Base-by-base conservation (phyloP, 2,797 vertebrate species). In the Coranthus polyacanthus region DNA sequence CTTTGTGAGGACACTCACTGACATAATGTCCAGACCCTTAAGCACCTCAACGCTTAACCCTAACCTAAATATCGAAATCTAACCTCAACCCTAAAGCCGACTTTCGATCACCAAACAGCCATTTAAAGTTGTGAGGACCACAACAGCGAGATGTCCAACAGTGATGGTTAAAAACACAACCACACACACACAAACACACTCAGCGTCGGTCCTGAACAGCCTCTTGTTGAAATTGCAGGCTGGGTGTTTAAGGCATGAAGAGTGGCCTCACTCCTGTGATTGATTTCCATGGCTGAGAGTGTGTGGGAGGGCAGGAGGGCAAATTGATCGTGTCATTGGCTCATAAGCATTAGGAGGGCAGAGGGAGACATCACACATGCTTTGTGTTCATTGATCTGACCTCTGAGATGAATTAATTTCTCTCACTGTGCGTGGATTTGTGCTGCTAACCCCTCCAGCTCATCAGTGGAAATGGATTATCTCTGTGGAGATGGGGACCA, bases 381-480 rank as follows among this genome's bases (percentile, higher is more conserved):
- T 59, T 51, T 39, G 41, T 67, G 75, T 62, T 75, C 63, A 82
- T 77, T 68, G 79, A 83, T 78, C 63, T 63, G 71, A 81, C 46
- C 71, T 56, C 65, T 24, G 62, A 66, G 68, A 68, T 65, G 43
- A 58, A 81, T 78, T 63, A 37, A 72, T 75, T 68, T 72, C 45
- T 75, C 37, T 57, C 62, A 54, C 26, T 47, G 51, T 37, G 43
- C n/a, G 20, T 5, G 7, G 12, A 41, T 49, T 22, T 21, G 52
- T 41, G 32, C 32, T 32, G 45, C 59, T 64, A 59, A 58, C 50
- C 64, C n/a, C 54, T 42, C 5, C 20, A 9, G 24, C 66, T 79
- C 70, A 66, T 75, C 68, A 70, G 29, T 41, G 18, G 47, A 43
- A 60, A 81, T 53, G 44, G 61, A 81, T 84, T 63, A 51, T 68